phyloP scores from a whole-genome alignment of 2,113 vertebrate genomes.

The Leptobrachium leishanense region DNA sequence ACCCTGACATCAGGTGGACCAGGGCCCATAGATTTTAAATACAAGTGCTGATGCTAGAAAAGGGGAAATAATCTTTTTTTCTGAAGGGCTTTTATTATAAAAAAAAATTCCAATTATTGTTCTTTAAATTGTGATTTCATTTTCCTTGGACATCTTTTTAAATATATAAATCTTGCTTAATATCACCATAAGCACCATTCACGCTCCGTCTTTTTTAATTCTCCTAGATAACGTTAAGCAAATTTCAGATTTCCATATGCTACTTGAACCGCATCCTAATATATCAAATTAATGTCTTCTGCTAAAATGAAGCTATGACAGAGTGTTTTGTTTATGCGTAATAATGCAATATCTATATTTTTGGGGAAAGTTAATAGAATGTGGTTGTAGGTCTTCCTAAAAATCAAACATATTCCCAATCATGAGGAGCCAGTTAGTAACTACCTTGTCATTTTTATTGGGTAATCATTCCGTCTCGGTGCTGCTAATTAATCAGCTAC shows the following conservation, averaged over 20 bases:
- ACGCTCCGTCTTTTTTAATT: neutral
- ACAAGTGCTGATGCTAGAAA: too few relatives aligned
- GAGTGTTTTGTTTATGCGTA: constrained; percentile 39
- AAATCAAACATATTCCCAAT: constrained; percentile 44
- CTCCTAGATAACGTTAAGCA: constrained; percentile 30
- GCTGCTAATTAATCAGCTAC: constrained; percentile 46
- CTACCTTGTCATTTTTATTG: constrained; percentile 49
- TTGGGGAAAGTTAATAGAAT: constrained; percentile 38
- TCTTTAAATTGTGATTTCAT: neutral
- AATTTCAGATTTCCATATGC: constrained; percentile 30
- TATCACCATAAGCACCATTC: neutral
- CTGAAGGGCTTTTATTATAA: too few relatives aligned
- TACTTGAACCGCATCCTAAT: constrained; percentile 20
- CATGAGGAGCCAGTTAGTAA: constrained; percentile 45
- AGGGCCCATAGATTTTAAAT: too few relatives aligned
- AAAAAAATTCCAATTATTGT: too few relatives aligned
- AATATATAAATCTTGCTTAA: neutral
- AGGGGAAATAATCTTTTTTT: too few relatives aligned
- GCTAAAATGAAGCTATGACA: constrained; percentile 23
- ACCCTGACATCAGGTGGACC: too few relatives aligned
- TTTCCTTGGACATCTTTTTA: neutral
- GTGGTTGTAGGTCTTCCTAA: constrained; percentile 24
- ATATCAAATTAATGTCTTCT: constrained; percentile 34
- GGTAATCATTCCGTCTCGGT: constrained; percentile 48
- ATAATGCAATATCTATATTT: constrained; percentile 24